Conservation (phyloP, 2,113 vertebrate species). For the Boulengeromyrus knoepffleri region DNA sequence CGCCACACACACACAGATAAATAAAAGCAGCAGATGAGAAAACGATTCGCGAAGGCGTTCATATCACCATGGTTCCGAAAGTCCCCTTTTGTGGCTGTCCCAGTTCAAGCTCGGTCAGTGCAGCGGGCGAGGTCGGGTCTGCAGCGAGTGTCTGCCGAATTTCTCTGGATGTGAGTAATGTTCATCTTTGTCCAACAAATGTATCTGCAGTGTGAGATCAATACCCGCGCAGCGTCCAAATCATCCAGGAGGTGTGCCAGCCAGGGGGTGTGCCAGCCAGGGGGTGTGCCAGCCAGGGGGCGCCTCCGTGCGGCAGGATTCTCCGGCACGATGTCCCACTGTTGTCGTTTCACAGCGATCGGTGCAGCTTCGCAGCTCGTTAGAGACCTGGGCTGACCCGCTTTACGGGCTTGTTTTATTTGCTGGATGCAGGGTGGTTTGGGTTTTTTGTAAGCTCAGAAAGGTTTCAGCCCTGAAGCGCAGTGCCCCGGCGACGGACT, state of each 20-base stretch:
- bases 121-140: neutral
- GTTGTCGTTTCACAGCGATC: neutral
- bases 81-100: neutral
- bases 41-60: neutral
- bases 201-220: constrained; percentile 41
- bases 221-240: constrained; percentile 39
- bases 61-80: neutral
- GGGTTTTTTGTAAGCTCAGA: neutral
- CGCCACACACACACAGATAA: neutral
- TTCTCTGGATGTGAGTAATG: constrained; percentile 37
- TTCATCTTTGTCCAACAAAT: constrained; percentile 41
- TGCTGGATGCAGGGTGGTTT: neutral
- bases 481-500: neutral
- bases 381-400: neutral
- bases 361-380: constrained; percentile 29
- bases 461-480: neutral
- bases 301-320: too few species aligned
- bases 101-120: neutral
- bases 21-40: neutral
- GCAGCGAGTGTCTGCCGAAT: neutral
- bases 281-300: neutral
- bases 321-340: neutral
- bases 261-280: neutral
- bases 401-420: neutral
- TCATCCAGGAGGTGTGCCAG: constrained; percentile 25